phyloP scores from a whole-genome alignment of 53 echinoderm and acorn worm species.

The Glandiceps talaboti region DNA sequence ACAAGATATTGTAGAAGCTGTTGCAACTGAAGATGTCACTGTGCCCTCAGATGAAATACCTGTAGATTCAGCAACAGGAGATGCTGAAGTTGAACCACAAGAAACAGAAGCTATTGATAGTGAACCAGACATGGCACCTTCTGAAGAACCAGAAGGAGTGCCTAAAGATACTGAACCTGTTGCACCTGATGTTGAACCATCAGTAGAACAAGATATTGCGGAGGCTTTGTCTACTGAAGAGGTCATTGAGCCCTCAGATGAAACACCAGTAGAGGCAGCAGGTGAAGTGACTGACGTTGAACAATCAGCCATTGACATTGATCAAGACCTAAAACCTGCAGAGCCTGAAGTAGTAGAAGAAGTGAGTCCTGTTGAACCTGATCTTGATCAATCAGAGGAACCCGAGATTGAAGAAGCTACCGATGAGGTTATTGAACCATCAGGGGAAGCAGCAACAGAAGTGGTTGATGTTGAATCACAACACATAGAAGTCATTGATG shows the following conservation, averaged over 20 bases:
- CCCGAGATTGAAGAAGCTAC: slow-evolving; percentile 13
- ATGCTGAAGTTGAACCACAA: too few species aligned
- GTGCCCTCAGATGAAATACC: too few species aligned
- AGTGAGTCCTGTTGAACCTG: background rate
- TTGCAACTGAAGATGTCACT: too few species aligned
- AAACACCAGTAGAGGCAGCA: background rate
- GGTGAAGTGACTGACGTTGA: slow-evolving; percentile 2
- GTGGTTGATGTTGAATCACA: too few species aligned
- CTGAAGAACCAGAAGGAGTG: background rate
- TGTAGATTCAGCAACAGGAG: too few species aligned
- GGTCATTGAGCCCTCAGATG: too few species aligned
- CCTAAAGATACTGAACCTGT: too few species aligned
- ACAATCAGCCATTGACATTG: background rate
- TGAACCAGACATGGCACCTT: slow-evolving; percentile 8
- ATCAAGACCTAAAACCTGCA: background rate
- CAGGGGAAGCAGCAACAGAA: slow-evolving; percentile 16
- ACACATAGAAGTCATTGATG: too few species aligned
- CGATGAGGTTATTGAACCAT: slow-evolving; percentile 8
- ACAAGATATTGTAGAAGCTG: too few species aligned
- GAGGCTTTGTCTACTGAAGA: too few species aligned
- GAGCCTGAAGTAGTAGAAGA: background rate
- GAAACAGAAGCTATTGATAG: slow-evolving; percentile 5
- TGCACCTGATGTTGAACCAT: too few species aligned
- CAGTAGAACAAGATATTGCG: background rate
- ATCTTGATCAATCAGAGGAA: slow-evolving; percentile 9